These are phyloP conservation scores for Drosophila sproati DNA, from an alignment of 1,140 invertebrate genomes.

Conservation along the genomic window DNA sequence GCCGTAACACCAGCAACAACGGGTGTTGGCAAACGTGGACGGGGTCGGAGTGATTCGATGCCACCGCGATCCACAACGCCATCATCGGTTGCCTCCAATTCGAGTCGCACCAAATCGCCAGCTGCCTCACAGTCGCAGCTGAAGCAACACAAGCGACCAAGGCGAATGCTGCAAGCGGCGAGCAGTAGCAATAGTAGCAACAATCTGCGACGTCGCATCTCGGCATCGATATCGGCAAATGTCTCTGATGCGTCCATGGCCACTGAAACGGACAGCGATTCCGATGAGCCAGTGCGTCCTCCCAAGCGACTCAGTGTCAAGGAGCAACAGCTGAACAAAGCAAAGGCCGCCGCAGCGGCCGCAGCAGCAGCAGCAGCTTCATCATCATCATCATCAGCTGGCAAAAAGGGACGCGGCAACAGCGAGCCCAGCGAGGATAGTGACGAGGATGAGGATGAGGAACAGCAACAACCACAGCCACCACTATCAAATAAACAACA, in stretches of 20 bases:
- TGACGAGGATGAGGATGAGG: conserved; percentile 61
- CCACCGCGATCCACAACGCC: conserved; percentile 87
- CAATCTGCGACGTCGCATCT: conserved; percentile 69
- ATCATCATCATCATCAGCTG: conserved; percentile 10
- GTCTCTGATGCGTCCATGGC: conserved; percentile 86
- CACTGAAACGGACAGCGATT: conserved; percentile 87
- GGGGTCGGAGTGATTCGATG: conserved; percentile 85
- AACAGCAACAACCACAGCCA: conserved; percentile 15
- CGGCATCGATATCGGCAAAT: conserved; percentile 58
- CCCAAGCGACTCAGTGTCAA: conserved; percentile 74
- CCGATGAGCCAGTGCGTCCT: conserved; percentile 85
- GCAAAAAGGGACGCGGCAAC: conserved; percentile 4
- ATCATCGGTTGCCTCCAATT: conserved; percentile 87
- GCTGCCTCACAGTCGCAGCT: conserved; percentile 85
- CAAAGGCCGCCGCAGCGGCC: conserved; percentile 4
- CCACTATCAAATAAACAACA: conserved; percentile 72
- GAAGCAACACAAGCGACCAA: conserved; percentile 82
- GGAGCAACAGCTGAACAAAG: conserved; percentile 29
- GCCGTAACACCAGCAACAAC: neutral
- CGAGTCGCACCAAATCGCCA: conserved; percentile 88
- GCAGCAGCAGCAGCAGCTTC: neutral
- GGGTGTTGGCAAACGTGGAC: conserved; percentile 79
- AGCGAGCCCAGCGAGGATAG: conserved; percentile 53
- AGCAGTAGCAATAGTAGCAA: conserved; percentile 79
- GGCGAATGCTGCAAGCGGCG: conserved; percentile 39